Conservation (phyloP, 2,888 invertebrate species). For the Mantis religiosa region DNA sequence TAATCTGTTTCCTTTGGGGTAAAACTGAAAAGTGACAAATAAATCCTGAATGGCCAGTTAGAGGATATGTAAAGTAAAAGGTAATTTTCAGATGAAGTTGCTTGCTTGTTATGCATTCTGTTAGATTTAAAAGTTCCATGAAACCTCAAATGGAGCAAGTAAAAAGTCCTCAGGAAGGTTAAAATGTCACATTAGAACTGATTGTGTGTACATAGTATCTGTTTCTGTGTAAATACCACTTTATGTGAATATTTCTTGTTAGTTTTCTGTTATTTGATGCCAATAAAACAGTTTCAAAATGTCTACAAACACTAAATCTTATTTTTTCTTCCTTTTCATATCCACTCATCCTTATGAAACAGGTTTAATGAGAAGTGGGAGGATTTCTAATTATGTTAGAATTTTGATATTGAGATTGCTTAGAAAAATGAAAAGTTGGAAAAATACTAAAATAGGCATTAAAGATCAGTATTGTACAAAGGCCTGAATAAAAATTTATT, state of each 20-base stretch:
- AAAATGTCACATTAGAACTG: constrained; percentile 22
- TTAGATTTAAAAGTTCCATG: constrained; percentile 5
- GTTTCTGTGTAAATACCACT: constrained; percentile 20
- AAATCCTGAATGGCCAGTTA: not conserved
- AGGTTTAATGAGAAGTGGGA: too few species aligned
- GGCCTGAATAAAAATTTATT: too few species aligned
- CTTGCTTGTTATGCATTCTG: not conserved
- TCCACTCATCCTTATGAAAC: too few species aligned
- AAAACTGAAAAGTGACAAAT: not conserved
- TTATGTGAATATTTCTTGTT: constrained; percentile 11
- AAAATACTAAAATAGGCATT: too few species aligned
- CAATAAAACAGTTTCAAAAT: not conserved
- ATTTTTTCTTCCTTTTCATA: not conserved
- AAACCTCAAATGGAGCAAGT: constrained; percentile 2
- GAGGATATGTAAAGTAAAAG: not conserved
- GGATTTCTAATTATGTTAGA: too few species aligned
- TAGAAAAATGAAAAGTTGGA: too few species aligned
- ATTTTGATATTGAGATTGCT: too few species aligned
- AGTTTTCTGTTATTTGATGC: not conserved
- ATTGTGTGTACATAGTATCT: constrained; percentile 15
- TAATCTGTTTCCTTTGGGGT: too few species aligned
- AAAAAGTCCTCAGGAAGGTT: constrained; percentile 25
- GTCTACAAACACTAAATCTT: not conserved
- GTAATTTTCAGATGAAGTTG: not conserved
- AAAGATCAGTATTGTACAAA: too few species aligned